Evolutionary conservation across 2,113 vertebrate genomes (phyloP).

Genomic region (Ophiodon elongatus): DNA sequence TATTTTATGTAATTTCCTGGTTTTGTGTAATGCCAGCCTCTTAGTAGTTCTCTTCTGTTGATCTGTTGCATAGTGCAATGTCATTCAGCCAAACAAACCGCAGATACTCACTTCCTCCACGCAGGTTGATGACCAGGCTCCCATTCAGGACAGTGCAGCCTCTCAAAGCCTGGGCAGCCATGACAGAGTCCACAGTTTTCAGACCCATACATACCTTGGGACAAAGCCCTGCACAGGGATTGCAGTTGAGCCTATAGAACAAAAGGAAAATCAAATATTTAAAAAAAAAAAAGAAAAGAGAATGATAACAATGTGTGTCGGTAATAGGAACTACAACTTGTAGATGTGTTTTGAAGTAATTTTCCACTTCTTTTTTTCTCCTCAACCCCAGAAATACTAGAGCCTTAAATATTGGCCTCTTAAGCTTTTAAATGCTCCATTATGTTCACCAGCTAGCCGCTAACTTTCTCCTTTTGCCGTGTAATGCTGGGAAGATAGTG

Average conservation of each 20-base stretch:
- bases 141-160: constrained; percentile 95
- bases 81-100: constrained; percentile 19
- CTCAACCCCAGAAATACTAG: background rate
- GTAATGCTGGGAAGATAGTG: background rate
- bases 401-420: constrained; percentile 1
- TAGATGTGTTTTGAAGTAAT: background rate
- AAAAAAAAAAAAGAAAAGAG: background rate
- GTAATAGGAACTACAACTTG: background rate
- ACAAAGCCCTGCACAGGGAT: constrained; percentile 92
- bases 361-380: background rate
- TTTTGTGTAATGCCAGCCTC: background rate
- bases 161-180: constrained; percentile 91
- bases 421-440: background rate
- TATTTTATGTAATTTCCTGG: background rate
- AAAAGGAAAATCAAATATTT: background rate
- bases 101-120: constrained; percentile 92
- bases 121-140: constrained; percentile 94
- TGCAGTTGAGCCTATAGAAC: constrained; percentile 88
- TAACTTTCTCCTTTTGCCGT: background rate
- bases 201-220: constrained; percentile 91
- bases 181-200: constrained; percentile 94
- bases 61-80: background rate
- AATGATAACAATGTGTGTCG: background rate
- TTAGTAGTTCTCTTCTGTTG: constrained; percentile 1
- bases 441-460: background rate